Conservation (phyloP, 2,888 invertebrate genomes). For the Erannis defoliaria region DNA sequence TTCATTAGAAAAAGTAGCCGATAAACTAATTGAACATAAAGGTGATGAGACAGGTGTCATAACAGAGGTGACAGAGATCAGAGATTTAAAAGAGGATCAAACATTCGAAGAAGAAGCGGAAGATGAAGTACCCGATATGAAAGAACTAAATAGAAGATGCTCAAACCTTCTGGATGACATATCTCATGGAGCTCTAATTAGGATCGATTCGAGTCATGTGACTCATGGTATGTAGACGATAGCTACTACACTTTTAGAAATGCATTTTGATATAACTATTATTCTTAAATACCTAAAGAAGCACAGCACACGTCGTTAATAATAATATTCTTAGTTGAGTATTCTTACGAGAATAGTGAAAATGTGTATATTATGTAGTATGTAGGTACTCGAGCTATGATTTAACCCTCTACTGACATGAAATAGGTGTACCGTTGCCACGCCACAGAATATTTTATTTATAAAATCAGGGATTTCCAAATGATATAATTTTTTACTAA, state of each 20-base stretch:
- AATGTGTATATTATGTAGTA: too few relatives aligned
- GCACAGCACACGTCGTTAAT: not conserved
- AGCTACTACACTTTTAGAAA: not conserved
- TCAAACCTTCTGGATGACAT: conserved; percentile 83
- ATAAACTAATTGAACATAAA: conserved; percentile 49
- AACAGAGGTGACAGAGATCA: not conserved
- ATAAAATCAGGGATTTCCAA: too few relatives aligned
- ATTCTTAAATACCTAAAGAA: not conserved
- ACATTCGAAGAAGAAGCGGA: conserved; percentile 46
- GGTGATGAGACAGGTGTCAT: conserved; percentile 16
- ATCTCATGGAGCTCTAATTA: conserved; percentile 81
- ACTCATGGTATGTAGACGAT: conserved; percentile 71
- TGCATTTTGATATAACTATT: not conserved
- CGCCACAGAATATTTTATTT: too few relatives aligned
- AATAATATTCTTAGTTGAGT: too few relatives aligned
- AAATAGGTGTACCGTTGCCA: too few relatives aligned
- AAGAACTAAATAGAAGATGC: conserved; percentile 81
- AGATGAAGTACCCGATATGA: conserved; percentile 76
- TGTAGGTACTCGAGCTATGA: too few relatives aligned
- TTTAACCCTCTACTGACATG: too few relatives aligned
- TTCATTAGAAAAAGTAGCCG: conserved; percentile 40
- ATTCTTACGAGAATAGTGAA: too few relatives aligned
- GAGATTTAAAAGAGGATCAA: conserved; percentile 16
- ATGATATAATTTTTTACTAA: too few relatives aligned
- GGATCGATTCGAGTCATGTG: conserved; percentile 81